These are phyloP conservation scores for Neotoma lepida DNA, from an alignment of 2,113 vertebrate species.

Conservation along the genomic window DNA sequence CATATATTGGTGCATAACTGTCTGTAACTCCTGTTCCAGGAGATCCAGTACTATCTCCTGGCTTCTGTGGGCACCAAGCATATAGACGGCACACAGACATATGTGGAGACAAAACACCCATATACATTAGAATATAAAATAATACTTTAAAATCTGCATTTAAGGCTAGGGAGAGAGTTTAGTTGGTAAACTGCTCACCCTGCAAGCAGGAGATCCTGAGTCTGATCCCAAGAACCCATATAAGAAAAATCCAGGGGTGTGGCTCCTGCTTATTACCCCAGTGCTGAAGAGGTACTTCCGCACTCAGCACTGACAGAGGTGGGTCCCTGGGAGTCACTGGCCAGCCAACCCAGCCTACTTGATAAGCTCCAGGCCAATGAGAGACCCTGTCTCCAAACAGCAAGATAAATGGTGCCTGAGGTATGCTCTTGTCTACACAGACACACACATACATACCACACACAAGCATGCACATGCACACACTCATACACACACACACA, in stretches of 20 bases:
- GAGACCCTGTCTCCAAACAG: neutral
- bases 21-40: neutral
- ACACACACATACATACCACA: neutral
- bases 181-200: neutral
- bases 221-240: neutral
- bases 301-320: neutral
- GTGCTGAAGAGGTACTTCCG: too few relatives aligned
- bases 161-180: neutral
- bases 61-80: too few relatives aligned
- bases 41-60: neutral
- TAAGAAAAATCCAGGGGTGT: neutral
- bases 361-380: neutral
- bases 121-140: neutral
- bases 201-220: neutral
- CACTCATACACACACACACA: neutral
- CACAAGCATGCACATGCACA: neutral
- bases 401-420: neutral
- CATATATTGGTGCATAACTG: neutral
- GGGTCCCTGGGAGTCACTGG: neutral
- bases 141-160: neutral
- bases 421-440: neutral
- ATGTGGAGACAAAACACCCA: neutral
- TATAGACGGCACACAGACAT: neutral
- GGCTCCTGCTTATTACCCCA: neutral
- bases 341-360: neutral